Evolutionary conservation across 2,797 vertebrate species (phyloP).

Genomic region (Poeciliopsis presidionis): DNA sequence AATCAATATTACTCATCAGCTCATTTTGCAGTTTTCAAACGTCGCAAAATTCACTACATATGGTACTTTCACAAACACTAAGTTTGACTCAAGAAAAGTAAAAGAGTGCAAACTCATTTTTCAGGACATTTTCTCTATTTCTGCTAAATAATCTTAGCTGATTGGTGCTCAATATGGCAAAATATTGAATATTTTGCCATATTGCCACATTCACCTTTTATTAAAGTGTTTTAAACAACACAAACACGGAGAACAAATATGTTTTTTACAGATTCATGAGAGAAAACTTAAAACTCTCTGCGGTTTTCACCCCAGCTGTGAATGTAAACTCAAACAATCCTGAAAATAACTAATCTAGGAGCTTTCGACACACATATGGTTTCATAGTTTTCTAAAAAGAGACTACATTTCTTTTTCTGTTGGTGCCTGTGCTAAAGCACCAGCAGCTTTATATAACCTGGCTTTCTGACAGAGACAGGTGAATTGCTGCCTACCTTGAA

Average conservation of each 20-base stretch:
- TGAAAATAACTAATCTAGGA: not conserved
- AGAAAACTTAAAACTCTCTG: not conserved
- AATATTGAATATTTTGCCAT: not conserved
- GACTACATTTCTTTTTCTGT: not conserved
- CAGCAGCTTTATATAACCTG: constrained; percentile 65
- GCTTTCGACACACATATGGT: not conserved
- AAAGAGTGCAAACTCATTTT: not conserved
- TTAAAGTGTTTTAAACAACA: not conserved
- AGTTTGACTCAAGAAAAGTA: not conserved
- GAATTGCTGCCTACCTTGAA: constrained; percentile 39
- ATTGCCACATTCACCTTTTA: not conserved
- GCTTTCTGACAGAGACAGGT: constrained; percentile 62
- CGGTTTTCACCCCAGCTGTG: not conserved
- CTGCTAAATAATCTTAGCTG: not conserved
- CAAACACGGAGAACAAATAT: not conserved
- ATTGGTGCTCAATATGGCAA: not conserved
- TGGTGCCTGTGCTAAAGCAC: constrained; percentile 60
- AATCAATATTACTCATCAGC: not conserved
- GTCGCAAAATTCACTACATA: not conserved
- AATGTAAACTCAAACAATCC: not conserved
- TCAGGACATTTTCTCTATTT: not conserved
- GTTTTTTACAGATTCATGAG: not conserved
- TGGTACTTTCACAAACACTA: not conserved
- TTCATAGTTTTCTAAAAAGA: not conserved
- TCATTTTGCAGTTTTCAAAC: not conserved